Evolutionary conservation across 1,140 invertebrate genomes (phyloP).

Genomic region (Sycophila sp.): DNA sequence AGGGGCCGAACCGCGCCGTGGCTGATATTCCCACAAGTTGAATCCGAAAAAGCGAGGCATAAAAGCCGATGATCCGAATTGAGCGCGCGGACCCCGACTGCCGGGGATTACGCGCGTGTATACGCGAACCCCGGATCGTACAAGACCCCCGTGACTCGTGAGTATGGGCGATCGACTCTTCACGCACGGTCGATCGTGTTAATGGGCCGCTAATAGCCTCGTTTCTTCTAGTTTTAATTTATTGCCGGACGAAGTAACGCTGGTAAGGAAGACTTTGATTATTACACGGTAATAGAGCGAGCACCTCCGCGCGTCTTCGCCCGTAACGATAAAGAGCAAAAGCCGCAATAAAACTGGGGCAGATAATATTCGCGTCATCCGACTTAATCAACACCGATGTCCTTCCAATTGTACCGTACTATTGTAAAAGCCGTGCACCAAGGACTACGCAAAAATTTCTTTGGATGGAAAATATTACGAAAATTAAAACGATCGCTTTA

Average conservation of each 20-base stretch:
- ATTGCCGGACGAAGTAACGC: slow-evolving; percentile 42
- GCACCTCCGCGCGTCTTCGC: neutral
- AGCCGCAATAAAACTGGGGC: no score
- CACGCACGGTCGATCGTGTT: slow-evolving; percentile 58
- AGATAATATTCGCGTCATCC: no score
- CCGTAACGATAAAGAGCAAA: no score
- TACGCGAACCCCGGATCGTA: neutral
- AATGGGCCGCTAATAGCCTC: slow-evolving; percentile 60
- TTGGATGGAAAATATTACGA: neutral
- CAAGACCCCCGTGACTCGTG: neutral
- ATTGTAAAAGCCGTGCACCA: no score
- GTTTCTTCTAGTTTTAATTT: slow-evolving; percentile 62
- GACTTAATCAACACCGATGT: no score
- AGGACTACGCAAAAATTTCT: neutral
- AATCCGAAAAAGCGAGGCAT: neutral
- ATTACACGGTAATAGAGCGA: slow-evolving; percentile 40
- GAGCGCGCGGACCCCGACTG: slow-evolving; percentile 41
- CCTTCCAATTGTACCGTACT: no score
- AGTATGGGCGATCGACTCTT: slow-evolving; percentile 32
- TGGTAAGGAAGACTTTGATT: slow-evolving; percentile 46
- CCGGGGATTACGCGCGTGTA: neutral
- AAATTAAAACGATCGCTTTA: no score
- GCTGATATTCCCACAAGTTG: slow-evolving; percentile 12
- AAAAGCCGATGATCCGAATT: slow-evolving; percentile 35
- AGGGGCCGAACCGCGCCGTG: neutral